phyloP scores from a whole-genome alignment of 2,113 vertebrate species.

The Sceloporus tristichus region DNA sequence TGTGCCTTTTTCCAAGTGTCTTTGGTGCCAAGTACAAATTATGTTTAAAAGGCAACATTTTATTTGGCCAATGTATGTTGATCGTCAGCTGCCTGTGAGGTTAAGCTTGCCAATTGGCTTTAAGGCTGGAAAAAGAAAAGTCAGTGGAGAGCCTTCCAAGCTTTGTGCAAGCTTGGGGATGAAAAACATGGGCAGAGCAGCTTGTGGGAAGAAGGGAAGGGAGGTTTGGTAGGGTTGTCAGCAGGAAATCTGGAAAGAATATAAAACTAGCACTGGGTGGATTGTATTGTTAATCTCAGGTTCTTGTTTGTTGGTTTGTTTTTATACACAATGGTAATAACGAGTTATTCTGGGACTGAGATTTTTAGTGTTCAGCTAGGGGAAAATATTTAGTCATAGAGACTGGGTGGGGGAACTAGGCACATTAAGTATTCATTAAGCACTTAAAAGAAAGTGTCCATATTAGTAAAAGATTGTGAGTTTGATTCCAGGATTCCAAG shows the following conservation, averaged over 20 bases:
- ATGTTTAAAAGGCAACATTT: constrained; percentile 68
- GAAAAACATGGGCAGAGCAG: constrained; percentile 11
- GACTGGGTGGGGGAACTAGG: no score
- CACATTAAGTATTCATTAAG: no score
- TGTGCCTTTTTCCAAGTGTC: background rate
- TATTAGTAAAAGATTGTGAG: no score
- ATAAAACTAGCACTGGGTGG: no score
- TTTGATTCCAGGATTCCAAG: no score
- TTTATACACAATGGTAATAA: no score
- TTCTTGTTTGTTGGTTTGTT: background rate
- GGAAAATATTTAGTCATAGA: no score
- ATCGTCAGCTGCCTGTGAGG: constrained; percentile 65
- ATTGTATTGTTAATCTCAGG: background rate
- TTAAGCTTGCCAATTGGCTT: constrained; percentile 66
- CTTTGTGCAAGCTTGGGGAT: constrained; percentile 10
- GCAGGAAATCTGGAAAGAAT: background rate
- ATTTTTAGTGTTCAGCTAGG: no score
- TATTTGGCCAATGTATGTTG: constrained; percentile 49
- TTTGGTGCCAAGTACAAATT: constrained; percentile 68
- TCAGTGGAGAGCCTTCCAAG: constrained; percentile 57
- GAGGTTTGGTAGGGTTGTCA: constrained; percentile 25
- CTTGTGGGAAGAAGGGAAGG: constrained; percentile 19
- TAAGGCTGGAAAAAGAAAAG: constrained; percentile 59
- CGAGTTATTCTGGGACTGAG: no score
- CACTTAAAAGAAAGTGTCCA: no score